These are phyloP conservation scores for Brachionus sp. DNA, from an alignment of 1,140 invertebrate species.

Conservation along the genomic window DNA sequence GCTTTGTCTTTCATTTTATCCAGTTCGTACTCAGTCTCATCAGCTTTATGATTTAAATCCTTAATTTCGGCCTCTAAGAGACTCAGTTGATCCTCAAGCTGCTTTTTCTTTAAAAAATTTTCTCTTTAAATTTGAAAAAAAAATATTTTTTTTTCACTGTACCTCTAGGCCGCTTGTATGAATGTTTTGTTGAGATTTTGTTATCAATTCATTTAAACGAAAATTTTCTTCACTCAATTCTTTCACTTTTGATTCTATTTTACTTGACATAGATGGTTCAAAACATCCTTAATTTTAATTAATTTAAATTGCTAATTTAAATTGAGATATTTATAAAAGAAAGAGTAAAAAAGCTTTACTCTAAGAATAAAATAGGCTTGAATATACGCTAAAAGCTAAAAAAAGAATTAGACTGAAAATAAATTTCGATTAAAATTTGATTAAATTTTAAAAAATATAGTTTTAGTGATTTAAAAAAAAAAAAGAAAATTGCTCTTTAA, in stretches of 20 bases:
- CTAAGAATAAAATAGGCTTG: too few relatives aligned
- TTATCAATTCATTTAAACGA: neutral
- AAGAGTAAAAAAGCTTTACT: neutral
- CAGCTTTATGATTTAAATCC: slow-evolving; percentile 88
- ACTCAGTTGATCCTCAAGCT: slow-evolving; percentile 82
- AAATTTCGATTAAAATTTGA: too few relatives aligned
- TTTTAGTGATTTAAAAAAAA: too few relatives aligned
- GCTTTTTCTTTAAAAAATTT: slow-evolving; percentile 67
- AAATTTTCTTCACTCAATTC: neutral
- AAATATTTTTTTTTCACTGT: neutral
- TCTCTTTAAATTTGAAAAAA: neutral
- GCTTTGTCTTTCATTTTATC: slow-evolving; percentile 68
- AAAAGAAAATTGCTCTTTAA: too few relatives aligned
- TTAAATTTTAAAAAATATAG: too few relatives aligned
- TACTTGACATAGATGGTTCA: neutral
- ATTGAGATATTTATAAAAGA: neutral
- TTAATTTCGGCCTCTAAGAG: slow-evolving; percentile 87
- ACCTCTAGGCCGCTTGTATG: neutral
- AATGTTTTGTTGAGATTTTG: slow-evolving; percentile 14
- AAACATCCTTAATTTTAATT: neutral
- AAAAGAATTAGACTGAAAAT: too few relatives aligned
- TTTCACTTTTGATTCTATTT: neutral
- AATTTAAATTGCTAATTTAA: neutral
- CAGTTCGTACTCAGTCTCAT: slow-evolving; percentile 88
- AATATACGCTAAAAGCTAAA: too few relatives aligned